Percentiles rank a stretch among this genome's conserved stretches.
These are phyloP conservation scores for Trematomus bernacchii DNA, from an alignment of 2,797 vertebrate species.

Conservation along the genomic window DNA sequence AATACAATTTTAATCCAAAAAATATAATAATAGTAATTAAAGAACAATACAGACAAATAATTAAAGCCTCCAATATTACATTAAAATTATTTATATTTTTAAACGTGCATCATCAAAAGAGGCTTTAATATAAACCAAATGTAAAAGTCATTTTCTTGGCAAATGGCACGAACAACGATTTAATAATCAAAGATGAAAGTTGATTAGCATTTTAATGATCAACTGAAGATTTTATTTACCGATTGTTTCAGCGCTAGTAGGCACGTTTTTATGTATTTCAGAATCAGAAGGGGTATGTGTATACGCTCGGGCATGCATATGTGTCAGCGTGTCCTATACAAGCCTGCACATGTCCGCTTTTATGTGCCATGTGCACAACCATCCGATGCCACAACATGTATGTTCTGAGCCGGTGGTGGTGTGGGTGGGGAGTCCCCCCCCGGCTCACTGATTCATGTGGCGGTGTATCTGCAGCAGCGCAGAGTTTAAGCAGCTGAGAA, in stretches of 20 bases:
- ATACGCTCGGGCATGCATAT: slow-evolving; percentile 2
- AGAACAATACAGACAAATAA: too few relatives aligned
- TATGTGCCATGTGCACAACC: neutral
- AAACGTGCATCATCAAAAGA: too few relatives aligned
- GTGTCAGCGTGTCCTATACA: neutral
- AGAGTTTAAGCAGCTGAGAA: slow-evolving; percentile 54
- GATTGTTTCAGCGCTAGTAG: too few relatives aligned
- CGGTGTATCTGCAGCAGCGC: slow-evolving; percentile 33
- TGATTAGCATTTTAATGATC: neutral
- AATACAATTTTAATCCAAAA: too few relatives aligned
- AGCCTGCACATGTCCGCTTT: slow-evolving; percentile 12
- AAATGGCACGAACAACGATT: too few relatives aligned
- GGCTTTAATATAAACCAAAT: too few relatives aligned
- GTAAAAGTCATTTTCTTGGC: too few relatives aligned
- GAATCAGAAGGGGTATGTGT: neutral
- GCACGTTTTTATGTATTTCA: neutral
- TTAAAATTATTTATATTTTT: too few relatives aligned
- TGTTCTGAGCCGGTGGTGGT: neutral
- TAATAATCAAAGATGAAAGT: neutral
- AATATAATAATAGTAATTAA: too few relatives aligned
- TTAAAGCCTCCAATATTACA: too few relatives aligned
- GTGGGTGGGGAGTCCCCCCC: slow-evolving; percentile 6
- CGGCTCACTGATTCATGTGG: slow-evolving; percentile 40
- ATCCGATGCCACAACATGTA: slow-evolving; percentile 6
- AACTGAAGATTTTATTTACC: neutral